Evolutionary conservation across 2,888 invertebrate species (phyloP).

Genomic region (Eupithecia vulgata): DNA sequence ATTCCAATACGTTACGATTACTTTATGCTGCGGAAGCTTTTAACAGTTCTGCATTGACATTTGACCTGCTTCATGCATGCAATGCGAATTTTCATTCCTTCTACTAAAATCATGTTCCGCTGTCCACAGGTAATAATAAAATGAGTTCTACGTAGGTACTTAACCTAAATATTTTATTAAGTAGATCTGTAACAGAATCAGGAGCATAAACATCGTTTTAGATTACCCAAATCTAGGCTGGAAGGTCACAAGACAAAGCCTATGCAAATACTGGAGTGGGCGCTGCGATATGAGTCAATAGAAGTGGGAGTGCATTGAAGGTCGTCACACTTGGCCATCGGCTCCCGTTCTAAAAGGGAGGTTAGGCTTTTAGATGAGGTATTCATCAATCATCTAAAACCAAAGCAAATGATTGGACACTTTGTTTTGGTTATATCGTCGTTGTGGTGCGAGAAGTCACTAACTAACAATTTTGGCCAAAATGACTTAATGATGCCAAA

Average conservation of each 20-base stretch:
- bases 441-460: too few relatives aligned
- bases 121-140: too few relatives aligned
- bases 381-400: background rate
- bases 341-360: conserved; percentile 50
- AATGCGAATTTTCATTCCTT: too few relatives aligned
- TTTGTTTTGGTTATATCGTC: background rate
- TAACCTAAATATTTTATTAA: background rate
- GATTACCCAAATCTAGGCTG: conserved; percentile 53
- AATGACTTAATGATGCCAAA: too few relatives aligned
- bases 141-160: too few relatives aligned
- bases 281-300: conserved; percentile 66
- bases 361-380: background rate
- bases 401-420: background rate
- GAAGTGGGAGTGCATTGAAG: conserved; percentile 73
- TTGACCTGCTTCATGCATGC: too few relatives aligned
- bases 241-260: conserved; percentile 71
- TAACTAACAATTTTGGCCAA: too few relatives aligned
- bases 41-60: too few relatives aligned
- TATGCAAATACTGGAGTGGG: conserved; percentile 71
- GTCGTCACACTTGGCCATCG: conserved; percentile 69
- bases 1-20: too few relatives aligned
- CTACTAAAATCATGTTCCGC: too few relatives aligned
- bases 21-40: too few relatives aligned
- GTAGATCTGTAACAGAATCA: background rate
- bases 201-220: conserved; percentile 34